Base-by-base conservation (phyloP, 2,888 invertebrate genomes). In the Stenodera caucasica region DNA sequence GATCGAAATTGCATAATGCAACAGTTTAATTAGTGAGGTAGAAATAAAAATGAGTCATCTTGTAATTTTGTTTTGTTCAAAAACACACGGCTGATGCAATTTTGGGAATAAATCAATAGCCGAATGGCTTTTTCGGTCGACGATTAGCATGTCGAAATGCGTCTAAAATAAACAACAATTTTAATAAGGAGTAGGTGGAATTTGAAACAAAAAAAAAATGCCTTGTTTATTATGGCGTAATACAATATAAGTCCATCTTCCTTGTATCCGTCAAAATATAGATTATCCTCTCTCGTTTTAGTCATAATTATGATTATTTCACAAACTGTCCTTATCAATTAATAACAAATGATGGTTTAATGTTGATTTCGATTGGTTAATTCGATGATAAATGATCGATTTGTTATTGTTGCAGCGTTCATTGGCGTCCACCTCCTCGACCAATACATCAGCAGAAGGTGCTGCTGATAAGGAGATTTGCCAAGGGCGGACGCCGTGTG, bases 401-500 rank as follows among this genome's bases (percentile, higher is more conserved):
- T 49, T 40, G 18, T 40, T 50, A 49, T 55, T 59, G 32, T 57
- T 57, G 57, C 60, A 63, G 60, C 57, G 63, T 49, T 57, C 63
- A 7, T 14, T 63, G 33, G 60, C 50, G 6, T 51, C 63, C 21
- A 59, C 33, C 54, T 30, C 59, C 14, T 57, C 63, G 3, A 56
- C 55, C 21, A 61, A 61, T 30, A 35, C 61, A 8, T 55, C 57
- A n/a, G 51, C 55, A 37, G 59, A 59, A 21, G 50, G 37, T 21
- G 8, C 49, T 7, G 21, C 51, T 30, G 57, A 54, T 7, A 32
- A 57, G 49, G 63, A 63, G 33, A 21, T 65, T 30, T 71, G 70
- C 57, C 23, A 52, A 32, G 65, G 64, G 32, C 58, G 64, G 50
- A 79, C 80, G 40, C 85, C 86, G 2, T 87, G 87, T 68, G 87